These are phyloP conservation scores for Aleiodes alternator DNA, from an alignment of 2,888 invertebrate species.

Conservation along the genomic window DNA sequence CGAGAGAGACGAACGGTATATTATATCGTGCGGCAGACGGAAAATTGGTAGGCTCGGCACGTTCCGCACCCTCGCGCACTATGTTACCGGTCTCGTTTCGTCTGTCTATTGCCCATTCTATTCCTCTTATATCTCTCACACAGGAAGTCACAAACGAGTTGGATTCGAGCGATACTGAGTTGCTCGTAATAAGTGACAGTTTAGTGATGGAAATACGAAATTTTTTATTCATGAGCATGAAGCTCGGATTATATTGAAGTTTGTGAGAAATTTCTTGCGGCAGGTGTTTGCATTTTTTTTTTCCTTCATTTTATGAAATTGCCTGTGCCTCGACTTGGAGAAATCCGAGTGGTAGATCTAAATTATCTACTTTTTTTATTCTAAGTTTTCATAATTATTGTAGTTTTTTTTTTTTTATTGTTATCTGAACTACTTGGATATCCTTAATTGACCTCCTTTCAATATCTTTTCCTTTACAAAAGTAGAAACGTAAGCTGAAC, in stretches of 20 bases:
- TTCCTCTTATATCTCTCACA: not conserved
- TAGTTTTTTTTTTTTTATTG: too few species aligned
- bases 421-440: too few species aligned
- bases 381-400: too few species aligned
- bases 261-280: too few species aligned
- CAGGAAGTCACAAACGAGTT: constrained; percentile 38
- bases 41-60: constrained; percentile 55
- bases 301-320: too few species aligned
- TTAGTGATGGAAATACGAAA: constrained; percentile 10
- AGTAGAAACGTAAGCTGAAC: constrained; percentile 15
- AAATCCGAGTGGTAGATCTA: too few species aligned
- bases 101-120: constrained; percentile 19
- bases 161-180: constrained; percentile 14
- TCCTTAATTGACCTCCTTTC: not conserved
- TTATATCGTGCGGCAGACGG: constrained; percentile 44
- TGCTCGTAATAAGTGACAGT: constrained; percentile 32
- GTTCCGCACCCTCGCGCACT: constrained; percentile 45
- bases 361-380: too few species aligned
- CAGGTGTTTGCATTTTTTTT: too few species aligned
- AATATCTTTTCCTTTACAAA: not conserved
- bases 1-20: constrained; percentile 29
- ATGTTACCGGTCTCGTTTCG: constrained; percentile 44
- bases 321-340: too few species aligned
- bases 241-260: not conserved
- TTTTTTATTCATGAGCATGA: constrained; percentile 16